Percentiles rank a stretch among this genome's conserved stretches.
Evolutionary conservation across 2,797 vertebrate species (phyloP).

Genomic region (Ceryle rudis): DNA sequence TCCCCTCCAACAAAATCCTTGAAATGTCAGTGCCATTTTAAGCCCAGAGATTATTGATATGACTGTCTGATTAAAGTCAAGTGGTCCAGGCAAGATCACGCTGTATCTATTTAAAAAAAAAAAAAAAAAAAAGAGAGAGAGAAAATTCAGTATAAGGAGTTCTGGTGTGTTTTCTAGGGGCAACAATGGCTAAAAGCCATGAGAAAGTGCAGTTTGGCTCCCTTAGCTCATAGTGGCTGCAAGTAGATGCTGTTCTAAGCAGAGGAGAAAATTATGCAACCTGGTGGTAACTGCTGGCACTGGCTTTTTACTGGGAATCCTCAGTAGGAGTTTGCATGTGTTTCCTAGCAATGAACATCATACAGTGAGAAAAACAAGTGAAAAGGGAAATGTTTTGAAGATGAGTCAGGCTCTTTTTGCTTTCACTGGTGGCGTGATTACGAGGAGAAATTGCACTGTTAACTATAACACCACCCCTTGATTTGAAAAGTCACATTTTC

Average conservation of each 20-base stretch:
- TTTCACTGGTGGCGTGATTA: conserved; percentile 12
- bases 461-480: background rate
- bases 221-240: background rate
- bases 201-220: background rate
- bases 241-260: conserved; percentile 14
- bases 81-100: background rate
- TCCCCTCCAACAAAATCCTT: background rate
- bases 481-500: conserved; percentile 50
- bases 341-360: conserved; percentile 55
- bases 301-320: conserved; percentile 41
- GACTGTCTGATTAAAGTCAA: conserved; percentile 29
- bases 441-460: conserved; percentile 3
- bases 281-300: conserved; percentile 18
- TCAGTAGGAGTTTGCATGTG: conserved; percentile 13
- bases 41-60: background rate
- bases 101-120: background rate
- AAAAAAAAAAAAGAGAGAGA: background rate
- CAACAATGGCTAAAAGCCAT: background rate
- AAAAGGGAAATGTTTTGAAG: conserved; percentile 39
- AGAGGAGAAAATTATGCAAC: conserved; percentile 41
- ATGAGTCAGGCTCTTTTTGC: conserved; percentile 15
- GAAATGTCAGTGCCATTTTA: conserved; percentile 38
- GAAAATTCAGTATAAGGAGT: background rate
- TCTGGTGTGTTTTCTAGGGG: background rate
- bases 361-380: conserved; percentile 42